A percentile compares a stretch with the other conserved stretches of the same genome.
These are phyloP conservation scores for Zaprionus gabonicus DNA, from an alignment of 1,140 invertebrate species.

Conservation along the genomic window DNA sequence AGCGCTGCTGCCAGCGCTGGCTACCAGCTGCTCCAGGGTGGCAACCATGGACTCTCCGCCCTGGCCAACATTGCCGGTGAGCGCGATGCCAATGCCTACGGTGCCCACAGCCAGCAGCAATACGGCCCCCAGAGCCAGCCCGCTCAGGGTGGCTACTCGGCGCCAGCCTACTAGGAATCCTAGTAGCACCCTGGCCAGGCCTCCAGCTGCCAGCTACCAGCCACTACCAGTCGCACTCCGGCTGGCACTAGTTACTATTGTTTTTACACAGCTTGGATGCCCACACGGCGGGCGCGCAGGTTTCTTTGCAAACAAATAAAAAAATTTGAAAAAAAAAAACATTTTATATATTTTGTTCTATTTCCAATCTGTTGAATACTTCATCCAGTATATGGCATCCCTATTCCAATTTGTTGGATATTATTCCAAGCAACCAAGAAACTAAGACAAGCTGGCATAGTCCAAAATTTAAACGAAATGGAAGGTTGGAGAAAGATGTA, in stretches of 20 bases:
- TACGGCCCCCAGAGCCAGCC: slow-evolving; percentile 56
- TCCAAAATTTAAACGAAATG: too few relatives aligned
- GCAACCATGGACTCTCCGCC: slow-evolving; percentile 75
- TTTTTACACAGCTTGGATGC: slow-evolving; percentile 60
- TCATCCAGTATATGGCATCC: too few relatives aligned
- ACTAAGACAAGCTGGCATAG: too few relatives aligned
- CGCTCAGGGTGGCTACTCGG: slow-evolving; percentile 48
- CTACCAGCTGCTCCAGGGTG: slow-evolving; percentile 76
- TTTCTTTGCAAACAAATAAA: slow-evolving; percentile 77
- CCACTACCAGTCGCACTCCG: slow-evolving; percentile 29
- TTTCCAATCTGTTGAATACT: too few relatives aligned
- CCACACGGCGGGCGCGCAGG: slow-evolving; percentile 48
- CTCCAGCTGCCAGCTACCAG: slow-evolving; percentile 18
- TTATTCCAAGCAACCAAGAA: too few relatives aligned
- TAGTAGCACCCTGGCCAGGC: slow-evolving; percentile 10
- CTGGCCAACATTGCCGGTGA: slow-evolving; percentile 73
- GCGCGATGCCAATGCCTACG: slow-evolving; percentile 58
- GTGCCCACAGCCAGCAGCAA: slow-evolving; percentile 45
- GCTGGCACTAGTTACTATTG: slow-evolving; percentile 63
- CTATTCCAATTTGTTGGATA: too few relatives aligned
- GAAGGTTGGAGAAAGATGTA: too few relatives aligned
- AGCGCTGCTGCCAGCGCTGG: slow-evolving; percentile 73
- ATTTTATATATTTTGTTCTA: background rate
- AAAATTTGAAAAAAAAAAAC: slow-evolving; percentile 49
- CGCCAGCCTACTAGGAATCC: slow-evolving; percentile 56